A percentile compares a stretch with the other conserved stretches of the same genome.
Evolutionary conservation across 2,113 vertebrate genomes (phyloP).

Genomic region (Piliocolobus tephrosceles): DNA sequence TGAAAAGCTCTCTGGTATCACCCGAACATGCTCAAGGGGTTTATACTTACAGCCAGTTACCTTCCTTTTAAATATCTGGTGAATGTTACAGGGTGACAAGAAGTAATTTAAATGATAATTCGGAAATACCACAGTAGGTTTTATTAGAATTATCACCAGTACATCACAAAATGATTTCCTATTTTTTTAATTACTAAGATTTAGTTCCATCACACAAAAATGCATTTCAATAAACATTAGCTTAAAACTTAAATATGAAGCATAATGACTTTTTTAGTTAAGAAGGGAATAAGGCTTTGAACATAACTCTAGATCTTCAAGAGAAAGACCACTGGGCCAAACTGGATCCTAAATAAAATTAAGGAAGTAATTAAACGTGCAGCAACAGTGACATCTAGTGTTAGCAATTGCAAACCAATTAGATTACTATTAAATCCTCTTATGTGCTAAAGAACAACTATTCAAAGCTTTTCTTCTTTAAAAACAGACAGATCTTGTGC

Average conservation of each 20-base stretch:
- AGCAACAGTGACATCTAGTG: slow-evolving; percentile 75
- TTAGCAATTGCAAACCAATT: neutral
- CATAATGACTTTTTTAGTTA: neutral
- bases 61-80: slow-evolving; percentile 56
- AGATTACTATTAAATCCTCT: neutral
- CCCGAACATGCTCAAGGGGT: slow-evolving; percentile 7
- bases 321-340: neutral
- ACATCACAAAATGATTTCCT: slow-evolving; percentile 15
- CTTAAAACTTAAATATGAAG: slow-evolving; percentile 25
- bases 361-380: neutral
- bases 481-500: neutral
- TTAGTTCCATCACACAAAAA: slow-evolving; percentile 37
- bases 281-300: neutral
- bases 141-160: neutral
- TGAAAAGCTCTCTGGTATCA: neutral
- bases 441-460: neutral
- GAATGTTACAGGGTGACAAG: slow-evolving; percentile 38
- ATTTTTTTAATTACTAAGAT: neutral
- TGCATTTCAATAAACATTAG: slow-evolving; percentile 24
- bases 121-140: neutral
- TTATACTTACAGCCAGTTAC: neutral
- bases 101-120: slow-evolving; percentile 50
- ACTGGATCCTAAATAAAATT: neutral
- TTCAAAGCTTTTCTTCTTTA: slow-evolving; percentile 3
- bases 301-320: neutral